Evolutionary conservation across 2,888 invertebrate genomes (phyloP), one percentile per base, ranked within the genome.

Genomic region (Drosophila siamana): DNA sequence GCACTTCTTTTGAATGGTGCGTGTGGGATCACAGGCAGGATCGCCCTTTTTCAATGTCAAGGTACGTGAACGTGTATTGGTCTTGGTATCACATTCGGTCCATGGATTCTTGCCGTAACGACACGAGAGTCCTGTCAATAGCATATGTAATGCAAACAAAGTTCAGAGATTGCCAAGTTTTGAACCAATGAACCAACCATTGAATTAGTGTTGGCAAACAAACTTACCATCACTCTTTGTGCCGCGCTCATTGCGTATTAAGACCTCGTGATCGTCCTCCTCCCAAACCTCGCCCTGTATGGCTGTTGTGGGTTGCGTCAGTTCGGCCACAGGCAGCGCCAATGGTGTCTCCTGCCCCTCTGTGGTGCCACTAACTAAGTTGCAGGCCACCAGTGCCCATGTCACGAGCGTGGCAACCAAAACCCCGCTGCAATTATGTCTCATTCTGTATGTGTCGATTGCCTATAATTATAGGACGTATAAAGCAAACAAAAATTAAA

Each of bases 1-100:
- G 95, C 97, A 97, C 91, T 97, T 97, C 93, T 97, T 97, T 92
- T 96, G 96, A 85, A 97, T 96, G 69, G 95, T 96, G 93, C 97
- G 97, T 84, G 95, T 95, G 78, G 94, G 94, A 91, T 97, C 97
- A 92, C 97, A 97, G 82, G 94, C 94, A 69, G 95, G 94, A 91
- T 97, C 96, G 38, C 97, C 97, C 91, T 96, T 97, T 93, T 97
- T 97, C 89, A 98, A 93, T 26, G 96, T 97, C 80, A 97, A 93
- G 71, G 96, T 96, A 80, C 97, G 94, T 55, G 96, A 95, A 82
- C 97, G 94, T 89, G 95, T 95, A 92, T 97, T 97, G 69, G 96
- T 95, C 92, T 96, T 96, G 43, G 95, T 92, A 91, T 98, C 97
- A 91, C 98, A 98, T 88, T 97, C 97, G 79, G 96, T 95, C 98